Evolutionary conservation across 2,113 vertebrate species (phyloP).

Genomic region (Indicator indicator): DNA sequence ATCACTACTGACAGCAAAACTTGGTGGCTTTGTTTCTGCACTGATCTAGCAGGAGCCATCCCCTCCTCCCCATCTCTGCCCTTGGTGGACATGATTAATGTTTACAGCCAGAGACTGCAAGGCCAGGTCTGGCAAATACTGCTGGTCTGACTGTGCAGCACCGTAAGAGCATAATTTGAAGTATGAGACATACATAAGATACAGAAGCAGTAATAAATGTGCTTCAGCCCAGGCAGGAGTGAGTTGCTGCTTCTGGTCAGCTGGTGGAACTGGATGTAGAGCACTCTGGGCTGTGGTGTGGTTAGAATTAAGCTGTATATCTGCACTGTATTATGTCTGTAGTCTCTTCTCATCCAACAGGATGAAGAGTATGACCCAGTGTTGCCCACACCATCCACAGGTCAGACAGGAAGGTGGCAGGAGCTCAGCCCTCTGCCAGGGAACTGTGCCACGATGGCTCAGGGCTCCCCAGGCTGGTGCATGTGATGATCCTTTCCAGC

Average conservation of each 20-base stretch:
- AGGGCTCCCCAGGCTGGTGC: not conserved
- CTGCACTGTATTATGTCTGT: constrained; percentile 45
- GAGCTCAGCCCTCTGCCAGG: not conserved
- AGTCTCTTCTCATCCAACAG: not conserved
- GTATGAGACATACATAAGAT: not conserved
- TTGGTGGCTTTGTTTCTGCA: not conserved
- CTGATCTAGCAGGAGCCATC: not conserved
- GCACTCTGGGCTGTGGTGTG: not conserved
- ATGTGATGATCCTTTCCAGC: not conserved
- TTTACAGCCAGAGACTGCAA: not conserved
- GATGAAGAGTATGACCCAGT: not conserved
- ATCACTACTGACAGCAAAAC: not conserved
- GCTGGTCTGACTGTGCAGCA: not conserved
- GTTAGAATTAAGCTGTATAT: constrained; percentile 8
- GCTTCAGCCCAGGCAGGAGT: not conserved
- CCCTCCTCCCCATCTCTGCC: not conserved
- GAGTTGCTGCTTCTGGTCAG: not conserved
- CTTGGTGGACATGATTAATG: not conserved
- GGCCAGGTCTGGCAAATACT: not conserved
- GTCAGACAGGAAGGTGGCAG: not conserved
- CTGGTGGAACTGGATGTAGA: constrained; percentile 22
- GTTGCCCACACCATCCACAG: not conserved
- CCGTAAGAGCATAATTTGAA: not conserved
- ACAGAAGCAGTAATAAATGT: constrained; percentile 15
- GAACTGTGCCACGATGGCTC: not conserved